These are phyloP conservation scores for Ceratoteleas bidentatus DNA, from an alignment of 1,140 invertebrate species.

Conservation along the genomic window DNA sequence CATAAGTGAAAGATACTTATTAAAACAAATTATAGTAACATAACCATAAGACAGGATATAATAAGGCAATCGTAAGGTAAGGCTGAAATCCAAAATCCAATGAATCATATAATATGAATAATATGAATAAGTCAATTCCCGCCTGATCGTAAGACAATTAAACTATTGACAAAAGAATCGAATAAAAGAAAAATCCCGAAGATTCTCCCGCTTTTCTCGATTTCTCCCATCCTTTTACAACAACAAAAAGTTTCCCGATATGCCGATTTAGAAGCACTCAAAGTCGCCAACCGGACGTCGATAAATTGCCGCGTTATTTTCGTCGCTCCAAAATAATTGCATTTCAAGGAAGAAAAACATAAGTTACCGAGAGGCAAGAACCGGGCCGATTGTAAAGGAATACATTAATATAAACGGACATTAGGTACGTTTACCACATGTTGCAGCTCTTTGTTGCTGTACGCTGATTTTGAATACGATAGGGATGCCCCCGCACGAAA, in stretches of 20 bases:
- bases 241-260: conserved; percentile 19
- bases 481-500: conserved; percentile 49
- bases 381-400: conserved; percentile 47
- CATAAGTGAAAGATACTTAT: too few species aligned
- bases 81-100: too few species aligned
- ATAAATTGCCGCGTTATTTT: conserved; percentile 31
- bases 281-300: background rate
- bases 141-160: too few species aligned
- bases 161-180: too few species aligned
- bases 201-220: too few species aligned
- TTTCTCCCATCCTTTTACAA: conserved; percentile 12
- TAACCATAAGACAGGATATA: too few species aligned
- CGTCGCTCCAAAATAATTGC: conserved; percentile 28
- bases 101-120: too few species aligned
- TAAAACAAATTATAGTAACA: too few species aligned
- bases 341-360: conserved; percentile 36
- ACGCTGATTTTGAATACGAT: conserved; percentile 58
- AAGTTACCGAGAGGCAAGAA: conserved; percentile 3
- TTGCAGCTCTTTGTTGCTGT: conserved; percentile 67
- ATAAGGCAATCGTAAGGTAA: too few species aligned
- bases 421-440: conserved; percentile 73
- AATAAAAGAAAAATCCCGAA: too few species aligned
- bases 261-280: background rate
- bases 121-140: too few species aligned
- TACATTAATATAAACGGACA: conserved; percentile 50